Percentiles rank a stretch among this genome's conserved stretches.
phyloP scores from a whole-genome alignment of 1,140 invertebrate species.

The Drosophila ambigua region DNA sequence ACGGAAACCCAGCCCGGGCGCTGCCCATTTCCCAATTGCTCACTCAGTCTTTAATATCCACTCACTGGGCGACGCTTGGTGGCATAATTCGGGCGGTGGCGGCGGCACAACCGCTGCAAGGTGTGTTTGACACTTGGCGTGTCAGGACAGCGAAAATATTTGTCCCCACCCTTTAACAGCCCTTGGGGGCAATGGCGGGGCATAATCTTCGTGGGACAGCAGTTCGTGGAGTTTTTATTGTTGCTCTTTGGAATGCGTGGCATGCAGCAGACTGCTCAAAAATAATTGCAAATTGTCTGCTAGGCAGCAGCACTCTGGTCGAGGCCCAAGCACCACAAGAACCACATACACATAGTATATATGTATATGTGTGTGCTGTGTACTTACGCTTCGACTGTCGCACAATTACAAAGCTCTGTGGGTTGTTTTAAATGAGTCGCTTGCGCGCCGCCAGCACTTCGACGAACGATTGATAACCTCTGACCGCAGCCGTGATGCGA shows the following conservation, averaged over 20 bases:
- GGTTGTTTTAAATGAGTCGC: slow-evolving; percentile 7
- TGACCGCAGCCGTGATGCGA: slow-evolving; percentile 12
- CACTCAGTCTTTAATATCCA: slow-evolving; percentile 37
- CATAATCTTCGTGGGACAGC: slow-evolving; percentile 8
- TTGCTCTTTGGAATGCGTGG: slow-evolving; percentile 21
- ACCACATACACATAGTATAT: too few species aligned
- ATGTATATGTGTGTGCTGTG: too few species aligned
- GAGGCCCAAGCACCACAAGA: not conserved
- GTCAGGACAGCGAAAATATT: slow-evolving; percentile 45
- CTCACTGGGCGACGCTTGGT: slow-evolving; percentile 17
- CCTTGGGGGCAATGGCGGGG: slow-evolving; percentile 6
- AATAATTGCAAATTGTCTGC: slow-evolving; percentile 9
- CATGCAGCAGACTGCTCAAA: slow-evolving; percentile 9
- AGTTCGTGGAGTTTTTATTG: slow-evolving; percentile 27
- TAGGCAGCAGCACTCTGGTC: too few species aligned
- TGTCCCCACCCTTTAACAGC: slow-evolving; percentile 9
- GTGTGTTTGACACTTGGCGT: slow-evolving; percentile 61
- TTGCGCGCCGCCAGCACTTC: not conserved
- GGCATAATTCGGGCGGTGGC: slow-evolving; percentile 3
- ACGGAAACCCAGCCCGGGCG: not conserved
- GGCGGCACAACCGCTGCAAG: slow-evolving; percentile 27
- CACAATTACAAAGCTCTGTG: slow-evolving; percentile 16
- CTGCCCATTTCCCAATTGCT: slow-evolving; percentile 18
- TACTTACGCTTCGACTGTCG: slow-evolving; percentile 23
- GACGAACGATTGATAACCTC: slow-evolving; percentile 40